A percentile compares a stretch with the other conserved stretches of the same genome.
Conservation (phyloP, 2,888 invertebrate genomes). For the Drosophila niveifrons region DNA sequence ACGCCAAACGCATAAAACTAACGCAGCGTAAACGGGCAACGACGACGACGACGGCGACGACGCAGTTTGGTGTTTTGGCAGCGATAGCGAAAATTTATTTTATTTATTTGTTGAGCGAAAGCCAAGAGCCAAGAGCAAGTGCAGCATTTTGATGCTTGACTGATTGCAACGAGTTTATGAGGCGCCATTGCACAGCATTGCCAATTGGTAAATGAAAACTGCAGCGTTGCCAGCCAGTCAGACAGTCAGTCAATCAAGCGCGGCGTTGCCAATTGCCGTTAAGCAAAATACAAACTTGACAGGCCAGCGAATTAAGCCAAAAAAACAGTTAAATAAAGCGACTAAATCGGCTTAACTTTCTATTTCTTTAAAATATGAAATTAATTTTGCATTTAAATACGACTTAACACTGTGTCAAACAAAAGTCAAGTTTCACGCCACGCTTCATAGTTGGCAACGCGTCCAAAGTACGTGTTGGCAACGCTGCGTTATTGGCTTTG, state of each 20-base stretch:
- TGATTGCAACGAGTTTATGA: constrained; percentile 71
- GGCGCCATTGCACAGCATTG: constrained; percentile 40
- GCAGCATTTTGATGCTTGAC: constrained; percentile 82
- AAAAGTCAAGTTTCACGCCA: constrained; percentile 1
- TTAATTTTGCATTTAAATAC: neutral
- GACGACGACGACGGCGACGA: constrained; percentile 39
- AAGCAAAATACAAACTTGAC: neutral
- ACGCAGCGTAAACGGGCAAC: constrained; percentile 83
- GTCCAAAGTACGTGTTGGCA: constrained; percentile 3
- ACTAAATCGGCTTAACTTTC: constrained; percentile 1
- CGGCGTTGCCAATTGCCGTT: neutral
- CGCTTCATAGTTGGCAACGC: neutral
- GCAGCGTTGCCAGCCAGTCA: constrained; percentile 13
- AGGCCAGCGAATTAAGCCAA: neutral
- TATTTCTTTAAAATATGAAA: neutral
- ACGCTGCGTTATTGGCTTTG: constrained; percentile 11
- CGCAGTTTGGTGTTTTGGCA: constrained; percentile 64
- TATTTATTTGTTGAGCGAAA: constrained; percentile 75
- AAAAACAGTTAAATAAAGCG: neutral
- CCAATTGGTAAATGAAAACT: constrained; percentile 5
- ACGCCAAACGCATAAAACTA: constrained; percentile 82
- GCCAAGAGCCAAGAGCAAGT: constrained; percentile 56
- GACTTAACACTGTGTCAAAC: neutral
- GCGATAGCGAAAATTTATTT: constrained; percentile 78
- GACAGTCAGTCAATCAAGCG: neutral